Evolutionary conservation across 1,140 invertebrate genomes (phyloP), one percentile per base, ranked within the genome.

Genomic region (Trissolcus basalis): DNA sequence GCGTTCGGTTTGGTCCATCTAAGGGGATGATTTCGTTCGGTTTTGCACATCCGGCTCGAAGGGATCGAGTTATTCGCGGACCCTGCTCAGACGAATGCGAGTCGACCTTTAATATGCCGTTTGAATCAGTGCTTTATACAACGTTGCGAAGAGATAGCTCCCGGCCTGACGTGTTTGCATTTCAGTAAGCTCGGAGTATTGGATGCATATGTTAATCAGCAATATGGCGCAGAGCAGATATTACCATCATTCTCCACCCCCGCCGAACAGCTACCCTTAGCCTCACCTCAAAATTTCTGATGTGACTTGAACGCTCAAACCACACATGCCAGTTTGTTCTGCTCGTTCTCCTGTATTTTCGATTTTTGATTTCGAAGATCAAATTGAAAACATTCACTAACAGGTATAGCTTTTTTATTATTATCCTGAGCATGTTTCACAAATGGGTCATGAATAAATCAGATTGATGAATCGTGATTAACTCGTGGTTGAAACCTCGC

Each of bases 121-220:
- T 86, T 85, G 84, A 84, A 85, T 86, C 80, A 81, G 81, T 79
- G 81, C 79, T 84, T 85, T 83, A 84, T 83, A 81, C 80, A 83
- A 80, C 77, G 81, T 84, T 85, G 82, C 78, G 73, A 68, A 80
- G 81, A 83, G 82, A 82, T 85, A 81, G 80, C 80, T 85, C 60
- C 71, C 82, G 80, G 81, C 76, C 74, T 85, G 82, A 85, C 79
- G 73, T 84, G 84, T 85, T 85, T 85, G 83, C 83, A 80, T 85
- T 85, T 80, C 77, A 82, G 83, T 69, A 65, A 81, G 71, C 79
- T 81, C 53, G 77, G 72, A 79, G 82, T 84, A 85, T 85, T 84
- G 85, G 85, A 84, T 85, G 84, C 84, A 84, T 85, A 86, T 86
- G 84, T 86, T 87, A 87, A 87, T 87, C 85, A 85, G 84, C 84